Evolutionary conservation across 1,140 invertebrate genomes (phyloP).

Genomic region (Brachionus koreanus): DNA sequence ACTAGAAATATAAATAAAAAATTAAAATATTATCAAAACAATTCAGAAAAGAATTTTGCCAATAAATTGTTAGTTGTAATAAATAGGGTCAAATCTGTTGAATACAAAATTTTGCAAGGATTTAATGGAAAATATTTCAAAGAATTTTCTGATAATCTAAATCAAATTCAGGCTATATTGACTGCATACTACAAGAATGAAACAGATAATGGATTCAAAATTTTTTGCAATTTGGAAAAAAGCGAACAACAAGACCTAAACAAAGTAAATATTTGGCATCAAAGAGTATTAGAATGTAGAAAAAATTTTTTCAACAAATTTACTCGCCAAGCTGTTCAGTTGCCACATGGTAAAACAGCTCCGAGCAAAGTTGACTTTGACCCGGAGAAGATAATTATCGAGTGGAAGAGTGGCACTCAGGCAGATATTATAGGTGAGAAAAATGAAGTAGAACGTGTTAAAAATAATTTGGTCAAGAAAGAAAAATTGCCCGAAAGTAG

Average conservation of each 20-base stretch:
- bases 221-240: not conserved
- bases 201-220: not conserved
- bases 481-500: not conserved
- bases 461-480: not conserved
- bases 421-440: not conserved
- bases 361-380: not conserved
- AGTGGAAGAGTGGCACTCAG: not conserved
- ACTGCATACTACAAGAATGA: not conserved
- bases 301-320: not conserved
- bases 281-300: not conserved
- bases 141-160: not conserved
- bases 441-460: not conserved
- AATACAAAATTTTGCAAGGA: not conserved
- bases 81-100: not conserved
- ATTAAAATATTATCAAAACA: not conserved
- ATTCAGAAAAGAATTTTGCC: not conserved
- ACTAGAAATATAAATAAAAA: not conserved
- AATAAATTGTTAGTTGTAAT: not conserved
- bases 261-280: not conserved
- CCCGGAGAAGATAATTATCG: not conserved
- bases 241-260: not conserved
- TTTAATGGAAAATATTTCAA: conserved; percentile 12
- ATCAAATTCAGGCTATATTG: not conserved
- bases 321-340: not conserved
- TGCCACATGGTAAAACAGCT: not conserved